Evolutionary conservation across 2,113 vertebrate genomes (phyloP).

Genomic region (human): GRCh38 chr11:96123501-96124000

Average conservation of each 20-base stretch:
- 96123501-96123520: not conserved
- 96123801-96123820: too few species aligned
- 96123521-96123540: too few species aligned
- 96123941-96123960: too few species aligned
- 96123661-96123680: not conserved
- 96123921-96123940: too few species aligned
- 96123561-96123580: not conserved
- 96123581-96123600: not conserved
- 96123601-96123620: not conserved
- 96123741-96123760: too few species aligned
- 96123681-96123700: not conserved
- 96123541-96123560: not conserved
- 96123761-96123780: not conserved
- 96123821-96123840: too few species aligned
- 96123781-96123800: not conserved
- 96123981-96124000: too few species aligned
- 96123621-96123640: not conserved
- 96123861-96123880: too few species aligned
- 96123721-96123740: not conserved
- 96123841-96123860: too few species aligned
- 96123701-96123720: not conserved
- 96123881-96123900: too few species aligned
- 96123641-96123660: not conserved
- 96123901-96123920: too few species aligned
- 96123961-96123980: too few species aligned